Conservation (phyloP, 2,113 vertebrate species). For the Xiphophorus couchianus region DNA sequence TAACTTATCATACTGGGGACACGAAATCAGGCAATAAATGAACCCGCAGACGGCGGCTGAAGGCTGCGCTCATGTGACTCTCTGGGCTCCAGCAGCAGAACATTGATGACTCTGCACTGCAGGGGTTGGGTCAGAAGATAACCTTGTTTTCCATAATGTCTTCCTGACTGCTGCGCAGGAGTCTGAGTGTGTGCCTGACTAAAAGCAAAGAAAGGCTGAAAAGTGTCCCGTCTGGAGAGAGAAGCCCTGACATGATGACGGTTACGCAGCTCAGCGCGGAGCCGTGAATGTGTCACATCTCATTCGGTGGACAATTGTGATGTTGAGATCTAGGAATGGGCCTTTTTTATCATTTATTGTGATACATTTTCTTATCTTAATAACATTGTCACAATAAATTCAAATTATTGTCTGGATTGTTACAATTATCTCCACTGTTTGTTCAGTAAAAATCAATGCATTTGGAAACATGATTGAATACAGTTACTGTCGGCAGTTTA, state of each 20-base stretch:
- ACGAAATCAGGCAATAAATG: constrained; percentile 74
- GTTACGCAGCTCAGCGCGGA: background rate
- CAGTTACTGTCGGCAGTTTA: too few relatives aligned
- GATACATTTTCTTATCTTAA: too few relatives aligned
- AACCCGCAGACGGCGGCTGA: constrained; percentile 58
- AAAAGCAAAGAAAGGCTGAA: constrained; percentile 14
- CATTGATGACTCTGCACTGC: constrained; percentile 54
- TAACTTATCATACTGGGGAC: constrained; percentile 44
- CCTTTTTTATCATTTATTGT: too few relatives aligned
- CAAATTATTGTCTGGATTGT: too few relatives aligned
- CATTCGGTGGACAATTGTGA: background rate
- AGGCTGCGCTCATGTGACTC: constrained; percentile 70
- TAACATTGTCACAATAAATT: too few relatives aligned
- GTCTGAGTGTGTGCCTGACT: constrained; percentile 39
- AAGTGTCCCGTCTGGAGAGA: constrained; percentile 23
- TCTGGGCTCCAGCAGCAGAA: constrained; percentile 32
- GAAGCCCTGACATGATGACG: background rate
- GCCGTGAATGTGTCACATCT: constrained; percentile 18
- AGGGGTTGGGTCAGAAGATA: constrained; percentile 69
- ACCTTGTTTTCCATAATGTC: constrained; percentile 68
- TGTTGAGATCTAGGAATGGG: too few relatives aligned
- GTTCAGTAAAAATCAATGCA: too few relatives aligned
- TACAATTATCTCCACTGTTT: too few relatives aligned
- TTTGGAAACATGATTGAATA: too few relatives aligned
- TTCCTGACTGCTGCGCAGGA: constrained; percentile 40